phyloP scores from a whole-genome alignment of 2,113 vertebrate genomes.

The Haliaeetus leucogaster region DNA sequence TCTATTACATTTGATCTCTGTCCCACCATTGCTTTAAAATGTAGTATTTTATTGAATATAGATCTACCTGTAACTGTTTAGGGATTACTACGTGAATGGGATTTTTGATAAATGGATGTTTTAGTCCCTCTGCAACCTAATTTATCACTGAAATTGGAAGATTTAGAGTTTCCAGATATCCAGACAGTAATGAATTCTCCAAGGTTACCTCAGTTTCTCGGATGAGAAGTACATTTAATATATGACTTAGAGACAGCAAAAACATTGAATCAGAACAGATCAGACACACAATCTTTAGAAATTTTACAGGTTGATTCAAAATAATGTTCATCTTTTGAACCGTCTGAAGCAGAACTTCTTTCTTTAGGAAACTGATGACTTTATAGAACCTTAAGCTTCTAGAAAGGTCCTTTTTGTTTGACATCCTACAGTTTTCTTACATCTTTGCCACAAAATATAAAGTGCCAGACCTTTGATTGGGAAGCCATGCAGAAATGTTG shows the following conservation, averaged over 20 bases:
- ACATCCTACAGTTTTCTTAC: neutral
- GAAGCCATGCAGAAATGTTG: neutral
- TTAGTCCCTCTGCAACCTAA: neutral
- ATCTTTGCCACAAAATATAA: neutral
- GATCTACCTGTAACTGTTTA: neutral
- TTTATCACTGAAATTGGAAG: slow-evolving; percentile 18
- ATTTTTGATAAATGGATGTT: slow-evolving; percentile 17
- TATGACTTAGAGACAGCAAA: neutral
- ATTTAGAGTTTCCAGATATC: neutral
- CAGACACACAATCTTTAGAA: neutral
- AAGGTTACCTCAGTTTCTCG: neutral
- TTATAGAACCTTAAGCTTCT: neutral
- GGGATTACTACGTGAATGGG: neutral
- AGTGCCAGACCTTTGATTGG: neutral
- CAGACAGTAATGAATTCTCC: neutral
- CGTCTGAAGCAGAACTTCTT: neutral
- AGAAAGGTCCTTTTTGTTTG: neutral
- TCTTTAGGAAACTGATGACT: neutral
- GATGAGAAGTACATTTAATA: neutral
- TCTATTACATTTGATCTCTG: neutral
- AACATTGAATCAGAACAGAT: neutral
- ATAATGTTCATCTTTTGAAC: neutral
- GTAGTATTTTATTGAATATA: neutral
- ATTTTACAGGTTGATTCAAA: neutral
- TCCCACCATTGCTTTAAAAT: neutral